These are phyloP conservation scores for Lithodes maja DNA, from an alignment of 2,888 invertebrate genomes.

Conservation along the genomic window DNA sequence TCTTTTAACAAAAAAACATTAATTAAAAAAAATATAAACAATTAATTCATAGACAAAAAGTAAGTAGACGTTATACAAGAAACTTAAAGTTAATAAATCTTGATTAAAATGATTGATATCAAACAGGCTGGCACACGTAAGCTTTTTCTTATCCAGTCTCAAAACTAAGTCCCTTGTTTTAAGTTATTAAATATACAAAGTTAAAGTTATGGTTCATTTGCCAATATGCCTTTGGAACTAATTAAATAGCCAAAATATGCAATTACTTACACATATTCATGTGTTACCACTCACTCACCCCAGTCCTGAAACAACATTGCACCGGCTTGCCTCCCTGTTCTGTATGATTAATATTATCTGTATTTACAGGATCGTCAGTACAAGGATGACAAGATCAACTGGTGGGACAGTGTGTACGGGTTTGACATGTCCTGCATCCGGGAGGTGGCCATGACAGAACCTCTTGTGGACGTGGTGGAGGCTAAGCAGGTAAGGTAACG, in stretches of 20 bases:
- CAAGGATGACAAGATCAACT: conserved; percentile 99
- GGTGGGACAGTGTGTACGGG: conserved; percentile 99
- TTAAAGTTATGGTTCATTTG: no score
- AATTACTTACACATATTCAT: background rate
- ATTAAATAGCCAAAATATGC: background rate
- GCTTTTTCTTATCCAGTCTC: no score
- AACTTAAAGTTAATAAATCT: no score
- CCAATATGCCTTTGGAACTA: background rate
- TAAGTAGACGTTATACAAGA: no score
- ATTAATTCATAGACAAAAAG: no score
- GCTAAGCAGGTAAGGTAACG: conserved; percentile 85
- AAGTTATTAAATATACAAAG: no score
- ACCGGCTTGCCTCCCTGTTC: no score
- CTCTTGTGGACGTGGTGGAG: conserved; percentile 98
- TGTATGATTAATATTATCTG: background rate
- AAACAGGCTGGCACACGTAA: no score
- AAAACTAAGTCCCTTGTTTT: no score
- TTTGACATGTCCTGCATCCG: conserved; percentile 99
- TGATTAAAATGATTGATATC: no score
- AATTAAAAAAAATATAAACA: no score
- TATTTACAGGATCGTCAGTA: conserved; percentile 92
- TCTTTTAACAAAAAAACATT: no score
- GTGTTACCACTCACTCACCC: background rate
- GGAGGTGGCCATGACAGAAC: conserved; percentile 98
- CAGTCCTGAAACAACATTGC: background rate